phyloP scores from a whole-genome alignment of 2,888 invertebrate species.

The Beris chalybata region DNA sequence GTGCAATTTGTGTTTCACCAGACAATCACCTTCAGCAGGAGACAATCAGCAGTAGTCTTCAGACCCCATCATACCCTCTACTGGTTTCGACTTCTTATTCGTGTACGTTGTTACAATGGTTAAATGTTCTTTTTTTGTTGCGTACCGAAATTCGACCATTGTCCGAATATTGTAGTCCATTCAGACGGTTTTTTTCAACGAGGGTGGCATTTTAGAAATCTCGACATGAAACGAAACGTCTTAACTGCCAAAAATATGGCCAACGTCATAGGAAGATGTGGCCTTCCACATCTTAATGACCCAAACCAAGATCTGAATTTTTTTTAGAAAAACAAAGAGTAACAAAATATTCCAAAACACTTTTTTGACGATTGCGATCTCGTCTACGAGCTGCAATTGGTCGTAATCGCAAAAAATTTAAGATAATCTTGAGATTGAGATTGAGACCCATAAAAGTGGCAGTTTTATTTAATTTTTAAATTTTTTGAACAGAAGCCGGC shows the following conservation, averaged over 20 bases:
- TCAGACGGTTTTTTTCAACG: slow-evolving; percentile 9
- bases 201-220: slow-evolving; percentile 30
- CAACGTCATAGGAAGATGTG: slow-evolving; percentile 9
- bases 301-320: not conserved
- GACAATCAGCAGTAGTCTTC: slow-evolving; percentile 37
- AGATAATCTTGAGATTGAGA: slow-evolving; percentile 19
- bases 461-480: not conserved
- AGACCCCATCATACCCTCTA: slow-evolving; percentile 32
- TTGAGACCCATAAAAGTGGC: slow-evolving; percentile 17
- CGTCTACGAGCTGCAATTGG: slow-evolving; percentile 13
- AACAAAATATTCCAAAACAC: not conserved
- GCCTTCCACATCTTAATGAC: not conserved
- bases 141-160: slow-evolving; percentile 6
- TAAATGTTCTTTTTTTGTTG: not conserved
- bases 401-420: slow-evolving; percentile 3
- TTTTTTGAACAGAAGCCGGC: slow-evolving; percentile 29
- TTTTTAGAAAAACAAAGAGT: not conserved
- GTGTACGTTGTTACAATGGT: not conserved
- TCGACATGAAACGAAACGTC: slow-evolving; percentile 11
- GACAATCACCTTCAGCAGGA: slow-evolving; percentile 41
- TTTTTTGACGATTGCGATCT: slow-evolving; percentile 25
- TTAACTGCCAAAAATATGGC: slow-evolving; percentile 17
- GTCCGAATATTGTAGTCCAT: not conserved
- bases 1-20: slow-evolving; percentile 44
- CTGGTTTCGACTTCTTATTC: slow-evolving; percentile 35